Conservation (phyloP, 1,140 invertebrate species). For the Drosophila repleta region DNA sequence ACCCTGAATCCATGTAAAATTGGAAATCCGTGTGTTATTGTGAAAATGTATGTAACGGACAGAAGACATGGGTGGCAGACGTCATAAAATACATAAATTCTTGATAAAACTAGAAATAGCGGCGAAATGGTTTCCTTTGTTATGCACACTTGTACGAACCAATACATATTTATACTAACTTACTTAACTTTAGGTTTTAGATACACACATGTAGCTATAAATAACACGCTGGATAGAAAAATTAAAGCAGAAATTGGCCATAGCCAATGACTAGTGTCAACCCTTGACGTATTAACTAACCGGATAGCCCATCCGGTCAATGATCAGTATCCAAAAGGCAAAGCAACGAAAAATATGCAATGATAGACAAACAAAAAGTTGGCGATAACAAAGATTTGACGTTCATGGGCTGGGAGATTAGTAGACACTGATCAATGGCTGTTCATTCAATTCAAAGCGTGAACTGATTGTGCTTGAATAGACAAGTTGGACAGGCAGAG, state of each 20-base stretch:
- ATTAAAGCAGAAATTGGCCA: constrained; percentile 68
- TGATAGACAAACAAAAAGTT: constrained; percentile 37
- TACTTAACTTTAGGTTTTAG: too few species aligned
- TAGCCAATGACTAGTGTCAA: constrained; percentile 53
- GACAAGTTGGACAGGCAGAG: constrained; percentile 27
- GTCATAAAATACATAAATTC: too few species aligned
- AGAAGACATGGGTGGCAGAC: too few species aligned
- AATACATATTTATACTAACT: too few species aligned
- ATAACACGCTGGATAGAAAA: constrained; percentile 45
- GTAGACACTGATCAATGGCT: constrained; percentile 62
- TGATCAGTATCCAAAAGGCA: constrained; percentile 40
- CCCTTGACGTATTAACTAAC: constrained; percentile 26
- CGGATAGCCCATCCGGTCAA: constrained; percentile 13
- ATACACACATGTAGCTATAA: constrained; percentile 19
- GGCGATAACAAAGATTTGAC: constrained; percentile 6
- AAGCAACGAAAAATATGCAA: constrained; percentile 50
- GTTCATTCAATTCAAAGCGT: constrained; percentile 75
- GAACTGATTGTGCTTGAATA: constrained; percentile 77
- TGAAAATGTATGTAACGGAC: too few species aligned
- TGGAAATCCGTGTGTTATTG: too few species aligned
- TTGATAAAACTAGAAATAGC: too few species aligned
- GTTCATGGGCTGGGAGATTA: not conserved
- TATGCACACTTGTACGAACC: too few species aligned
- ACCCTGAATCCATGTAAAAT: too few species aligned
- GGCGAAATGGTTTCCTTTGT: too few species aligned